phyloP scores from a whole-genome alignment of 2,888 invertebrate genomes.

The Lepidochitona cinerea region DNA sequence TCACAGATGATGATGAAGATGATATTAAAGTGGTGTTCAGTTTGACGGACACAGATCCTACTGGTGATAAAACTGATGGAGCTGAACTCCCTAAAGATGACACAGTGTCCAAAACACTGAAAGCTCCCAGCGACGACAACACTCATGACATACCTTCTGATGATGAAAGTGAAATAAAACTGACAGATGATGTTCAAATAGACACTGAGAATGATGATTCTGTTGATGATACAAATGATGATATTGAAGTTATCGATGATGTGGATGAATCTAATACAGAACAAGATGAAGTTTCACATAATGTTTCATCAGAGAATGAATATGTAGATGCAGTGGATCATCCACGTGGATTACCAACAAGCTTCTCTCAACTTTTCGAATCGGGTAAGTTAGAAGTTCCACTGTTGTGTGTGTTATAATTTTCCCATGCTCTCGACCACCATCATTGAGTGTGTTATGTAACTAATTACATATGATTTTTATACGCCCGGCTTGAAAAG shows the following conservation, averaged over 20 bases:
- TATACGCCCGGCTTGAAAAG: too few species aligned
- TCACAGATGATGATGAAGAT: constrained; percentile 16
- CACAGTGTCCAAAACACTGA: too few species aligned
- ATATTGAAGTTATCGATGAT: neutral
- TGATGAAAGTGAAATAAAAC: too few species aligned
- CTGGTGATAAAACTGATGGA: neutral
- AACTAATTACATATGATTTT: too few species aligned
- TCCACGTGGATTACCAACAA: neutral
- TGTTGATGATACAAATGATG: constrained; percentile 20
- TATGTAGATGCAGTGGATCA: neutral
- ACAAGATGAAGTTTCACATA: constrained; percentile 4
- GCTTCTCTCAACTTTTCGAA: neutral
- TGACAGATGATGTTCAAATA: too few species aligned
- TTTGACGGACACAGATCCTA: neutral
- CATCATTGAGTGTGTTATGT: too few species aligned
- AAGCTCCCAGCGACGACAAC: too few species aligned
- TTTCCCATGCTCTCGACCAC: too few species aligned
- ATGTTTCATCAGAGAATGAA: neutral
- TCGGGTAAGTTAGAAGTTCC: neutral
- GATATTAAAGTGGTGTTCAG: neutral
- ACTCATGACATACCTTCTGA: too few species aligned
- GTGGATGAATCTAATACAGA: constrained; percentile 16
- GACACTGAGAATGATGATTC: constrained; percentile 21
- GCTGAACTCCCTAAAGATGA: too few species aligned
- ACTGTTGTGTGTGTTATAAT: too few species aligned